phyloP scores from a whole-genome alignment of 2,888 invertebrate genomes.

The Zygaena filipendulae region DNA sequence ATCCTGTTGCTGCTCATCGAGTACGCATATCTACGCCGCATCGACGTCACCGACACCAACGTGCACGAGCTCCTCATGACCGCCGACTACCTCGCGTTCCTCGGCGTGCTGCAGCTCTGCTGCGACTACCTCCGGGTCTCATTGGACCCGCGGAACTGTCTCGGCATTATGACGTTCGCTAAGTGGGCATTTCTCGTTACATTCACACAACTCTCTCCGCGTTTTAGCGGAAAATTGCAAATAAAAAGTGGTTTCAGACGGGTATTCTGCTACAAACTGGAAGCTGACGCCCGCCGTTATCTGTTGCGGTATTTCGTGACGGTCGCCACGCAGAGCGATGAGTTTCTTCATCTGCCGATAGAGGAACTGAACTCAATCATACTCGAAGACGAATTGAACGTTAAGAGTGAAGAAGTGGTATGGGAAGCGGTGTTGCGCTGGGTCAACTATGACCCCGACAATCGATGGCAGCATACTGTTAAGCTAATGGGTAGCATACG shows the following conservation, averaged over 20 bases:
- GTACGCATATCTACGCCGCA: constrained; percentile 85
- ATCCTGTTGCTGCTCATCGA: constrained; percentile 83
- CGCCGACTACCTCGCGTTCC: constrained; percentile 89
- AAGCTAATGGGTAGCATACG: constrained; percentile 83
- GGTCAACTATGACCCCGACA: constrained; percentile 83
- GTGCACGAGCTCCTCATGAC: constrained; percentile 84
- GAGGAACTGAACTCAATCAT: constrained; percentile 82
- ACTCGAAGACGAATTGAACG: constrained; percentile 85
- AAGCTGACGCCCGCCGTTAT: constrained; percentile 74
- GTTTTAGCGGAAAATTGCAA: too few relatives aligned
- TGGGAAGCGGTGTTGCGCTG: constrained; percentile 89
- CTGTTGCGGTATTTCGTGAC: constrained; percentile 81
- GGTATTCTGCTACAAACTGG: constrained; percentile 78
- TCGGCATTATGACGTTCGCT: constrained; percentile 87
- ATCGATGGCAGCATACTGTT: constrained; percentile 79
- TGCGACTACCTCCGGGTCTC: constrained; percentile 77
- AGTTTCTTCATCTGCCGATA: constrained; percentile 77
- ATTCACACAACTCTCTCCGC: too few relatives aligned
- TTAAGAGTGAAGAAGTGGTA: constrained; percentile 87
- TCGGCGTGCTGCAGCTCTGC: constrained; percentile 84
- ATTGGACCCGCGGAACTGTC: constrained; percentile 81
- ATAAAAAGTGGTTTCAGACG: too few relatives aligned
- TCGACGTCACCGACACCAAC: constrained; percentile 80
- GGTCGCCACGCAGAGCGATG: constrained; percentile 77
- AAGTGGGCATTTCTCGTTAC: constrained; percentile 50